A percentile compares a stretch with the other conserved stretches of the same genome.
phyloP scores from a whole-genome alignment of 2,113 vertebrate genomes.

The Nothoprocta pentlandii region DNA sequence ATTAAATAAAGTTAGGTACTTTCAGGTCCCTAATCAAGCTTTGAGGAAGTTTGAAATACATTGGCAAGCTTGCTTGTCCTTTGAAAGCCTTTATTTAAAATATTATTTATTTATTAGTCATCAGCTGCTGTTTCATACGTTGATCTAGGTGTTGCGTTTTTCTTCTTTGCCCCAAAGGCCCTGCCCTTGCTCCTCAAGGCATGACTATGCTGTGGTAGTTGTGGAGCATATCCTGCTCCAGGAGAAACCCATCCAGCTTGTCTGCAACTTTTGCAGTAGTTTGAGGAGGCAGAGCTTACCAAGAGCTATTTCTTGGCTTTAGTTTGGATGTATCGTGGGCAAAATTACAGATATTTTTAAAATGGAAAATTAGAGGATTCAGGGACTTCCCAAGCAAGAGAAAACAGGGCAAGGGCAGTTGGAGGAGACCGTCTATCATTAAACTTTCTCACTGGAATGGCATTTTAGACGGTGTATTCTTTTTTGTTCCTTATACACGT shows the following conservation, averaged over 20 bases:
- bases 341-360: constrained; percentile 9
- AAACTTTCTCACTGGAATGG: constrained; percentile 36
- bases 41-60: constrained; percentile 21
- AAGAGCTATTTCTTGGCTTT: not conserved
- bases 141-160: not conserved
- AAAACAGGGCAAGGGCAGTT: constrained; percentile 38
- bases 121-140: not conserved
- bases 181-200: constrained; percentile 15
- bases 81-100: not conserved
- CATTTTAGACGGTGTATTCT: constrained; percentile 11
- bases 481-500: not conserved
- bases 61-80: constrained; percentile 22
- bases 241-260: not conserved
- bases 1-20: constrained; percentile 44
- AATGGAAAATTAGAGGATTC: not conserved
- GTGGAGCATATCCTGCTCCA: not conserved
- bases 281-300: not conserved
- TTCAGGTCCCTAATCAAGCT: constrained; percentile 28
- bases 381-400: not conserved
- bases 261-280: not conserved
- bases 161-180: not conserved
- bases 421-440: constrained; percentile 38
- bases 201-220: not conserved
- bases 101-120: no score
- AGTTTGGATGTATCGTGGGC: not conserved